Evolutionary conservation across 1,140 invertebrate genomes (phyloP), one percentile per base, ranked within the genome.

Genomic region (Aphidius gifuensis): DNA sequence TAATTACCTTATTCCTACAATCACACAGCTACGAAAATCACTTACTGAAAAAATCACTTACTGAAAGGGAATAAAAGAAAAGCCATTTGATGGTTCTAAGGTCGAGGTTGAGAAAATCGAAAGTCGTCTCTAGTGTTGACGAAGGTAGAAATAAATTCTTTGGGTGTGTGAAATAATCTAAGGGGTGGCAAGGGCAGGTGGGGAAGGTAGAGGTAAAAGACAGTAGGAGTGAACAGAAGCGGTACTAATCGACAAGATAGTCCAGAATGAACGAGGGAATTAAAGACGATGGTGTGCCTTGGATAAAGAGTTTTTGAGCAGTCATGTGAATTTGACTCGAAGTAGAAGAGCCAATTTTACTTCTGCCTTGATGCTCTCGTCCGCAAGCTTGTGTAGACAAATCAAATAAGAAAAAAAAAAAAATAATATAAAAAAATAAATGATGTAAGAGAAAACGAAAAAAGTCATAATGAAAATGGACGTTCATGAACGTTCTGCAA

Each of bases 261-360:
- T 55, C 50, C 46, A 59, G 46, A 43, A 57, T 42, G 45, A 66
- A 56, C 68, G 60, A 51, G 9, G 38, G 66, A 73, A 73, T 71
- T 72, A 72, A 71, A 71, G 69, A 71, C 58, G 67, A 72, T 71
- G 71, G 68, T 65, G 23, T 32, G 62, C 60, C 57, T 61, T 5
- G 68, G 68, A 71, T 72, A 73, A 71, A 72, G 64, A 69, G 66
- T 65, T 71, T 68, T 71, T 68, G 68, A 73, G 66, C 54, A 69
- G 68, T 64, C 57, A 61, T 39, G 68, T 72, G 71, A 16, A 60
- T 63, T 68, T 73, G 71, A 72, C 71, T 72, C 66, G 58, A 65
- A 61, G 60, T 64, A 66, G 64, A 71, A 68, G 66, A 68, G 69
- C 58, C 69, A 71, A 71, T 71, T 71, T 71, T 69, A 64, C 55